These are phyloP conservation scores for Ptychodera flava DNA, from an alignment of 35 echinoderm and acorn worm species.

Conservation along the genomic window DNA sequence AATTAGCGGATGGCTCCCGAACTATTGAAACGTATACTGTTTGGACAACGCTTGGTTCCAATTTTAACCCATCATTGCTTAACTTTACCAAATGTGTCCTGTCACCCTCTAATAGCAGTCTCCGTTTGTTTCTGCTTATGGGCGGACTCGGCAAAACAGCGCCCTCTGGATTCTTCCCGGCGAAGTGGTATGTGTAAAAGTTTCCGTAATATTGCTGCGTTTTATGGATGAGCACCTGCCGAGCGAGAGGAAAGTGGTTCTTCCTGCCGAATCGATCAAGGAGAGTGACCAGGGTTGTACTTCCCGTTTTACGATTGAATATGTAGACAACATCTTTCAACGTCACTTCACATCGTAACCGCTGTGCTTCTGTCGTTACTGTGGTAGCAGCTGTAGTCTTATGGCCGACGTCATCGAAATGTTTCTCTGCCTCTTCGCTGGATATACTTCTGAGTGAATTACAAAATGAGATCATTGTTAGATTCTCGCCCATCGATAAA, in stretches of 20 bases:
- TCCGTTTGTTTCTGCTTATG: neutral
- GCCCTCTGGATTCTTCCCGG: neutral
- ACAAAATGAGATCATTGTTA: no score
- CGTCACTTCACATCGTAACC: neutral
- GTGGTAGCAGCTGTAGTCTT: no score
- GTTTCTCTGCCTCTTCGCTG: no score
- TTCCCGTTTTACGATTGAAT: neutral
- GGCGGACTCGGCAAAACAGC: neutral
- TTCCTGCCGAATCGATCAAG: neutral
- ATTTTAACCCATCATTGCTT: neutral
- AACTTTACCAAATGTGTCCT: neutral
- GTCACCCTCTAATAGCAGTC: neutral
- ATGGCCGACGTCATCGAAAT: no score
- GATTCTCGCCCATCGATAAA: no score
- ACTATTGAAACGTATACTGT: conserved; percentile 9
- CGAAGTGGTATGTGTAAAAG: neutral
- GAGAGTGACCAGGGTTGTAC: neutral
- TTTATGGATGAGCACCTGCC: neutral
- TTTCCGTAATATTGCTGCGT: neutral
- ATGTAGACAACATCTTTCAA: neutral
- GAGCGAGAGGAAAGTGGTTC: neutral
- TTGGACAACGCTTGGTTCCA: neutral
- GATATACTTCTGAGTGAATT: no score
- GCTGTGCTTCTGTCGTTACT: no score
- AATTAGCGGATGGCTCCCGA: conserved; percentile 11